Conservation (phyloP, 2,888 invertebrate species). For the Slavum lentiscoides region DNA sequence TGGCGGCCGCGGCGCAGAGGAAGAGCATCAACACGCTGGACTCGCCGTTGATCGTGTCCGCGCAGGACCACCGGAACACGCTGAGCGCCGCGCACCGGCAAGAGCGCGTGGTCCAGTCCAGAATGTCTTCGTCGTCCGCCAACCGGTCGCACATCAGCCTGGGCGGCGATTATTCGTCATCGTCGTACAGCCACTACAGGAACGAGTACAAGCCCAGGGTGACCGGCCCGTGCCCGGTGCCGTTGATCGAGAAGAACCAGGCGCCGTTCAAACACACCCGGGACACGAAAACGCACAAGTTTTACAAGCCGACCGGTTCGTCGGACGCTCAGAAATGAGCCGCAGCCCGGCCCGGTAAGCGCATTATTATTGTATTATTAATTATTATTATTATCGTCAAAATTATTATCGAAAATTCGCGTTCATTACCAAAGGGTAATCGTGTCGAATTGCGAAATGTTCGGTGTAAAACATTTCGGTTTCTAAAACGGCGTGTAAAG, state of each 20-base stretch:
- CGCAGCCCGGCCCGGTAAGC: no score
- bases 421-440: no score
- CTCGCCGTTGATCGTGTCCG: slow-evolving; percentile 70
- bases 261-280: slow-evolving; percentile 82
- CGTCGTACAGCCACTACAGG: slow-evolving; percentile 66
- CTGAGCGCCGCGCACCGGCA: slow-evolving; percentile 79
- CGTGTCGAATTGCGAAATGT: no score
- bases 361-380: no score
- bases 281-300: slow-evolving; percentile 82
- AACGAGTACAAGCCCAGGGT: slow-evolving; percentile 74
- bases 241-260: slow-evolving; percentile 71
- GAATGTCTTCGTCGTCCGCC: no score
- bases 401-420: no score
- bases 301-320: slow-evolving; percentile 63
- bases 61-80: slow-evolving; percentile 73
- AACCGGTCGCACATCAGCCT: slow-evolving; percentile 77
- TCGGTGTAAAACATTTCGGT: no score
- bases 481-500: no score
- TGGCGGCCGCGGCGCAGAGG: slow-evolving; percentile 73
- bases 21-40: slow-evolving; percentile 80
- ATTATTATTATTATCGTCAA: no score
- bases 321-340: slow-evolving; percentile 21
- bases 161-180: slow-evolving; percentile 63
- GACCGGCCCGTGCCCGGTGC: slow-evolving; percentile 79
- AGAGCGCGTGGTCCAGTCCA: slow-evolving; percentile 54